These are phyloP conservation scores for Notamacropus eugenii DNA, from an alignment of 2,797 vertebrate species.

Conservation along the genomic window DNA sequence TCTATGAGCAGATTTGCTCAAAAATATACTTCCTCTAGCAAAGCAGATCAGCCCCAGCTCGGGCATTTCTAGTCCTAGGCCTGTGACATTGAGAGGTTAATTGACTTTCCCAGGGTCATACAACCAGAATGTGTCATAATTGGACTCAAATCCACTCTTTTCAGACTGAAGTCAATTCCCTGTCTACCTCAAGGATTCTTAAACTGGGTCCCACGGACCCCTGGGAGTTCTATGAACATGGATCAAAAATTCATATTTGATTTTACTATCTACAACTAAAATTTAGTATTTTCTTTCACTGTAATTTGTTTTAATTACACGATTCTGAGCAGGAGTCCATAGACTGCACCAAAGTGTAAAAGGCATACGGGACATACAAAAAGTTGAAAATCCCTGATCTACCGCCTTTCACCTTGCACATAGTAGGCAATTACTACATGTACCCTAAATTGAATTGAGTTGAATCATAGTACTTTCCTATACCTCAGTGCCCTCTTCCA, in stretches of 20 bases:
- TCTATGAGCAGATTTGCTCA: background rate
- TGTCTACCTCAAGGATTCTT: background rate
- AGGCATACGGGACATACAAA: background rate
- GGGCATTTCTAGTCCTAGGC: background rate
- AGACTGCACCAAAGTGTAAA: background rate
- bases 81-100: background rate
- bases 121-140: background rate
- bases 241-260: background rate
- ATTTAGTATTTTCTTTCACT: background rate
- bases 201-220: background rate
- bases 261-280: background rate
- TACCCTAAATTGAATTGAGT: background rate
- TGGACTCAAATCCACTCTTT: background rate
- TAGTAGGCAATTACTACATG: background rate
- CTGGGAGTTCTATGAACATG: background rate
- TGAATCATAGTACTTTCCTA: background rate
- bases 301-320: background rate
- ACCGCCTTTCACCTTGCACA: background rate
- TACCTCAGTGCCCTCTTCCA: background rate
- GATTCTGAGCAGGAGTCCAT: background rate
- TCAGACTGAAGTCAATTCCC: background rate
- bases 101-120: background rate
- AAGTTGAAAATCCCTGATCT: background rate
- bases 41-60: background rate
- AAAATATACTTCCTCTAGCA: background rate